Evolutionary conservation across 2,797 vertebrate species (phyloP).

Genomic region (Rhynchotus rufescens): DNA sequence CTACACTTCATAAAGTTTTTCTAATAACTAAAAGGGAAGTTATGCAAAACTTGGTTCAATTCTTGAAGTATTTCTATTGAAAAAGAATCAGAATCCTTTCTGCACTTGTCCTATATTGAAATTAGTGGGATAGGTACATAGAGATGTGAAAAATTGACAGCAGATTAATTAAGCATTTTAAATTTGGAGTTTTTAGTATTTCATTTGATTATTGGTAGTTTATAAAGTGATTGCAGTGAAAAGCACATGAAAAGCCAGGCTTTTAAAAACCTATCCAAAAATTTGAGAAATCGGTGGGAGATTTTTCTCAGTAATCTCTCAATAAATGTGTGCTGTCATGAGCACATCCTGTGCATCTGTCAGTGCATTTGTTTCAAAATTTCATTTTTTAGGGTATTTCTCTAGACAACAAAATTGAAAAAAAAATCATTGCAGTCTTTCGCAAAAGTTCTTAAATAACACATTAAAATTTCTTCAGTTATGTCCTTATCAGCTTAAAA

Average conservation of each 20-base stretch:
- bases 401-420: conserved; percentile 9
- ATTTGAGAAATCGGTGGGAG: not conserved
- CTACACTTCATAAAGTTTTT: not conserved
- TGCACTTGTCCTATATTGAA: not conserved
- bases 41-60: not conserved
- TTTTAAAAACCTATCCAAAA: not conserved
- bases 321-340: not conserved
- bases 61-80: not conserved
- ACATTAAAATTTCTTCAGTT: conserved; percentile 52
- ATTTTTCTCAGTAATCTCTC: not conserved
- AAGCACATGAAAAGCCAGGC: not conserved
- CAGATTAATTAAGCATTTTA: not conserved
- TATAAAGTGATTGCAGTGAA: not conserved
- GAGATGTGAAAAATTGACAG: not conserved
- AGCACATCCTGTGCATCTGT: not conserved
- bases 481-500: conserved; percentile 65
- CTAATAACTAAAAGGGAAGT: not conserved
- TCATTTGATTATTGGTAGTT: not conserved
- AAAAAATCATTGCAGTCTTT: conserved; percentile 33
- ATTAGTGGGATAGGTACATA: not conserved
- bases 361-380: not conserved
- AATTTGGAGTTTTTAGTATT: not conserved
- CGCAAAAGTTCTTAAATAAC: conserved; percentile 11
- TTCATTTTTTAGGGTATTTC: not conserved
- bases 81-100: not conserved